A percentile compares a stretch with the other conserved stretches of the same genome.
phyloP scores from a whole-genome alignment of 2,888 invertebrate species.

The Drosophila demipolita region DNA sequence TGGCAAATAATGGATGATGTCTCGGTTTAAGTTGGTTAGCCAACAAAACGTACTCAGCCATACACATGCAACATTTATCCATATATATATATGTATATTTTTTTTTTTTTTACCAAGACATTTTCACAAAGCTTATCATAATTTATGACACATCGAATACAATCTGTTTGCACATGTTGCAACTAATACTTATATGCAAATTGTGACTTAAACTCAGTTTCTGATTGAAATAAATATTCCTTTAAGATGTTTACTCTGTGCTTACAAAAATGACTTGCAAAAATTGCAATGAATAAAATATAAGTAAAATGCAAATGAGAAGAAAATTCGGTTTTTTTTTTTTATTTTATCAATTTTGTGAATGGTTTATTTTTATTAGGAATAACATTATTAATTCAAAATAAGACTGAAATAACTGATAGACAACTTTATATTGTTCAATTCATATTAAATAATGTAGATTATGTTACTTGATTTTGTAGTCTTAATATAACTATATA shows the following conservation, averaged over 20 bases:
- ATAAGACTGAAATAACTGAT: neutral
- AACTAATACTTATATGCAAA: neutral
- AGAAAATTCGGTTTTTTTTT: neutral
- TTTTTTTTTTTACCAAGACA: constrained; percentile 16
- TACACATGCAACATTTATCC: constrained; percentile 36
- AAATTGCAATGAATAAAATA: neutral
- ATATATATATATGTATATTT: neutral
- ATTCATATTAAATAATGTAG: neutral
- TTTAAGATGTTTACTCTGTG: neutral
- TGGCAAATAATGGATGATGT: constrained; percentile 41
- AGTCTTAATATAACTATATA: constrained; percentile 3
- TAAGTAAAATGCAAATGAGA: neutral
- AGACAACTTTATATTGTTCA: neutral
- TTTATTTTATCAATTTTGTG: no score
- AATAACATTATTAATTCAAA: neutral
- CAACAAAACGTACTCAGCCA: constrained; percentile 34
- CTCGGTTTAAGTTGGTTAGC: constrained; percentile 32
- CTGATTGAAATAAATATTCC: neutral
- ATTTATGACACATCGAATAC: constrained; percentile 45
- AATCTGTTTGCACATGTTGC: constrained; percentile 10
- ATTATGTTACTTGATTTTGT: neutral
- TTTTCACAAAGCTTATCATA: constrained; percentile 42
- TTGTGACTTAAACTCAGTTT: neutral
- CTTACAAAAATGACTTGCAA: neutral
- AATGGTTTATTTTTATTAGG: neutral